Percentiles rank a stretch among this genome's conserved stretches.
These are phyloP conservation scores for Ephydatia muelleri DNA, from an alignment of 37 sponge, comb jelly and placozoan genomes.

Conservation along the genomic window DNA sequence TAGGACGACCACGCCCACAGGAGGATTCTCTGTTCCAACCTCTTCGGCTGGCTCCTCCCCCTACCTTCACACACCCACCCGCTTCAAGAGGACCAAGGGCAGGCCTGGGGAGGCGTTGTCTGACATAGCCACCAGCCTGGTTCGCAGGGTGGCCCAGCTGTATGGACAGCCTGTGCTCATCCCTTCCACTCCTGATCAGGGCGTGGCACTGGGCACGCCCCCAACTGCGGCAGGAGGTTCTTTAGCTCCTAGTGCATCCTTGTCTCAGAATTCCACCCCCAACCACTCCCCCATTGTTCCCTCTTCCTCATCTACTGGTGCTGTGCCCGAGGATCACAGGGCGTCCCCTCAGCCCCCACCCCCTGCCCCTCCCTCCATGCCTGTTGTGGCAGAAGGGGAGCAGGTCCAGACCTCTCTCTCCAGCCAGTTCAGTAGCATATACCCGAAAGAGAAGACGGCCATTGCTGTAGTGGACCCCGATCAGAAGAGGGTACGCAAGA, in stretches of 20 bases:
- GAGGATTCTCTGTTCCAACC: background rate
- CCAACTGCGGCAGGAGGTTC: background rate
- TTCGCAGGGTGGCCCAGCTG: slow-evolving; percentile 49
- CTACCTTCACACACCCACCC: background rate
- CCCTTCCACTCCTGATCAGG: background rate
- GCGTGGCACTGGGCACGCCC: background rate
- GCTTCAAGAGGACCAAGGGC: slow-evolving; percentile 7
- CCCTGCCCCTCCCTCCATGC: background rate
- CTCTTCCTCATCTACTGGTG: background rate
- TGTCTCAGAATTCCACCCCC: background rate
- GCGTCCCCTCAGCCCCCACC: background rate
- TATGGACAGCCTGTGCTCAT: background rate
- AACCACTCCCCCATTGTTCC: background rate
- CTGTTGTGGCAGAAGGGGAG: background rate
- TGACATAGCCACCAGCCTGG: slow-evolving; percentile 24
- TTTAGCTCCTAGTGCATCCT: background rate
- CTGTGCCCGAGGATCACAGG: background rate
- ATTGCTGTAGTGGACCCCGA: slow-evolving; percentile 64
- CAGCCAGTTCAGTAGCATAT: slow-evolving; percentile 53
- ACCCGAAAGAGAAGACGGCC: slow-evolving; percentile 56
- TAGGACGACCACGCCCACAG: background rate
- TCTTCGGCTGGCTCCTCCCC: background rate
- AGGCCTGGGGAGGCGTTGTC: slow-evolving; percentile 52
- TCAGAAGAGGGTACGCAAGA: slow-evolving; percentile 23
- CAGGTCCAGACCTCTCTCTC: background rate